Evolutionary conservation across 2,888 invertebrate species (phyloP).

Genomic region (Dioctria rufipes): DNA sequence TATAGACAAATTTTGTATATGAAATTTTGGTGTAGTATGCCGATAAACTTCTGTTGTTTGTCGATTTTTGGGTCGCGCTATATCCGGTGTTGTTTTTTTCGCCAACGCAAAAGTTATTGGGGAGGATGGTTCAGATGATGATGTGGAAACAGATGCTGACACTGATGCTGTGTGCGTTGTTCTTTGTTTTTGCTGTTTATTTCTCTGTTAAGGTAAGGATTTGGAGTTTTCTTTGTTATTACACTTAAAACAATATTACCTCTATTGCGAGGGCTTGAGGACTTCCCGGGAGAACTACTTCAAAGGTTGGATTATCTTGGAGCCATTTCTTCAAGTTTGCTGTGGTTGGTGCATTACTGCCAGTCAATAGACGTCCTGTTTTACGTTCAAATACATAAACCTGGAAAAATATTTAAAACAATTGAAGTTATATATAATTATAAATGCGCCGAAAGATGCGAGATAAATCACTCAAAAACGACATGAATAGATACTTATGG

Average conservation of each 20-base stretch:
- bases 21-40: slow-evolving; percentile 64
- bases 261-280: slow-evolving; percentile 70
- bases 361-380: slow-evolving; percentile 82
- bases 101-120: not conserved
- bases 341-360: slow-evolving; percentile 87
- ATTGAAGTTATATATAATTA: too few species aligned
- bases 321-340: slow-evolving; percentile 87
- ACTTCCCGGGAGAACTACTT: slow-evolving; percentile 82
- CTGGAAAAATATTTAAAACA: slow-evolving; percentile 58
- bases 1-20: slow-evolving; percentile 65
- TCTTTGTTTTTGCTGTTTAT: slow-evolving; percentile 47
- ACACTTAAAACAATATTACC: slow-evolving; percentile 59
- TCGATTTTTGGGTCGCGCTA: not conserved
- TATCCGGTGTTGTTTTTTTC: not conserved
- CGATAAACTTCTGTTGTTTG: slow-evolving; percentile 15
- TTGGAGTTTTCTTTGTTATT: not conserved
- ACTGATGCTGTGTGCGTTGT: not conserved
- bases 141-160: not conserved
- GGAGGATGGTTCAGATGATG: slow-evolving; percentile 59
- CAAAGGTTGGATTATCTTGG: slow-evolving; percentile 88
- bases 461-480: too few species aligned
- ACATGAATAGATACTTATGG: too few species aligned
- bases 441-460: too few species aligned
- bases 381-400: slow-evolving; percentile 89
- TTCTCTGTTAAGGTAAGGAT: slow-evolving; percentile 54